Base-by-base conservation (phyloP, 2,113 vertebrate genomes). In the Neopipo cinnamomea region DNA sequence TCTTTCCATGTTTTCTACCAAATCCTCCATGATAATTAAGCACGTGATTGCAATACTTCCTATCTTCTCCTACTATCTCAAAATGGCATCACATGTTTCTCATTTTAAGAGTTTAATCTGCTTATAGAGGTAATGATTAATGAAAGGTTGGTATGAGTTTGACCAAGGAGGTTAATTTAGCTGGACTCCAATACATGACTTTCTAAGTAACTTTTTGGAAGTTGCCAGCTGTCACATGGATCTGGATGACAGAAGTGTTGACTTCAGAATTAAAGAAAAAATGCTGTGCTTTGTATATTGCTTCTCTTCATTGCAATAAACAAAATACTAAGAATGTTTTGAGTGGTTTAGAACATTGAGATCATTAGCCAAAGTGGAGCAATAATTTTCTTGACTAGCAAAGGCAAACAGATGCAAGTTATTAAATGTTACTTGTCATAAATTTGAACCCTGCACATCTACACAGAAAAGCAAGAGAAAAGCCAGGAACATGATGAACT, bases 371-470 rank as follows among this genome's bases (percentile, higher is more conserved):
- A 94, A 95, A 93, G 23, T 42, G 58, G 27, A 96, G 71, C 66
- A 91, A 91, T 47, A 81, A 46, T 58, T 85, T 89, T 41, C 81
- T 77, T 86, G 77, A 93, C 85, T 90, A 96, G 52, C 44, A 87
- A 92, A 91, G 74, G 58, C 71, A 85, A 67, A 93, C 96, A 97
- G 95, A 97, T 97, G 97, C 87, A 96, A 96, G 93, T 91, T 94
- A 96, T 97, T 97, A 96, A 96, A 84, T 75, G 44, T 75, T 94
- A 35, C 50, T 93, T 95, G 95, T 97, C 93, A 97, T 71, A 93
- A 56, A 68, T 76, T 93, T 94, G 94, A 97, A 96, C 95, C 90
- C 91, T 91, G 55, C 35, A 39, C 49, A 83, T 95, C 65, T 56
- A 80, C 2, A 1, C 46, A 93, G 50, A 79, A 86, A 90, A 94